phyloP scores from a whole-genome alignment of 2,113 vertebrate genomes.

The Labrus mixtus region DNA sequence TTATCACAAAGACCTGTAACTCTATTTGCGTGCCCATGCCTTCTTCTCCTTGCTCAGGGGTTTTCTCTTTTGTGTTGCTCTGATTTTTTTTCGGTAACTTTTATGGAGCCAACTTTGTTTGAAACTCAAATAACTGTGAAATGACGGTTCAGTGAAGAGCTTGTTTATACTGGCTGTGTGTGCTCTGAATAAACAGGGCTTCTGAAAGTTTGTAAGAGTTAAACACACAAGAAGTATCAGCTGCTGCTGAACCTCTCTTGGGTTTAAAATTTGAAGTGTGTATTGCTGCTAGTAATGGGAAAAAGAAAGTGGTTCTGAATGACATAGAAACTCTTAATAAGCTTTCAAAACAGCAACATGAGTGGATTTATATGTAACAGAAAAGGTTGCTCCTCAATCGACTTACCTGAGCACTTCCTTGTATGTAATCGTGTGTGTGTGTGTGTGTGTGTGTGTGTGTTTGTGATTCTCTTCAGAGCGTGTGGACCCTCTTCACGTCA shows the following conservation, averaged over 20 bases:
- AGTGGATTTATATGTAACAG: too few species aligned
- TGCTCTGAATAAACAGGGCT: conserved; percentile 4
- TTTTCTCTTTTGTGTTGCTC: neutral
- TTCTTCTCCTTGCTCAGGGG: neutral
- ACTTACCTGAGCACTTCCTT: too few species aligned
- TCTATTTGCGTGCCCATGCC: neutral
- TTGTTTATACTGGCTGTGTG: conserved; percentile 6
- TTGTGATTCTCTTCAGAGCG: too few species aligned
- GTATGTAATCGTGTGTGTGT: too few species aligned
- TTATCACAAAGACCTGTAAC: neutral
- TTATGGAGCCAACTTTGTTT: neutral
- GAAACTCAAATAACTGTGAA: conserved; percentile 23
- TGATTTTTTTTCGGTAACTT: neutral
- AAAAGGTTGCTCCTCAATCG: too few species aligned
- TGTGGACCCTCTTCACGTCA: too few species aligned
- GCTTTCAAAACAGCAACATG: too few species aligned
- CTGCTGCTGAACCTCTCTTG: neutral
- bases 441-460: too few species aligned
- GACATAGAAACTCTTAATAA: too few species aligned
- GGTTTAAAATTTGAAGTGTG: neutral
- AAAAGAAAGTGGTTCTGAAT: too few species aligned
- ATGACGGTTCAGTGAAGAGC: conserved; percentile 2
- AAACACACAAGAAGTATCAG: neutral
- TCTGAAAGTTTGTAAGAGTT: neutral
- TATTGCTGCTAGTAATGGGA: neutral